Conservation (phyloP, 2,113 vertebrate species). For the Atherinomorus stipes region DNA sequence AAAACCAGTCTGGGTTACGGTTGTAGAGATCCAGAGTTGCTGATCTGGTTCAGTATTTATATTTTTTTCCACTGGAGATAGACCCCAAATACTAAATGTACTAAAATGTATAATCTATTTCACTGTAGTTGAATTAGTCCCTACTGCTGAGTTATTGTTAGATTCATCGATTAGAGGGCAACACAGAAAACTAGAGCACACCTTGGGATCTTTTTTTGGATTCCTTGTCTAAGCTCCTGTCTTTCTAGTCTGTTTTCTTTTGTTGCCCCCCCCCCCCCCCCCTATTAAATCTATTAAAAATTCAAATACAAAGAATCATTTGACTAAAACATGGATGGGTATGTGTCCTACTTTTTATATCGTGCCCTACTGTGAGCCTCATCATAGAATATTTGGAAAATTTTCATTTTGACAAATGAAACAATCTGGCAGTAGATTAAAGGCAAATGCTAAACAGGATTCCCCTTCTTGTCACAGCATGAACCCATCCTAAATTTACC, state of each 20-base stretch:
- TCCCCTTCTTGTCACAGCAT: conserved; percentile 48
- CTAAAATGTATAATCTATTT: no score
- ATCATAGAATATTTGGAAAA: conserved; percentile 46
- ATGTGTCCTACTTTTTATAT: conserved; percentile 60
- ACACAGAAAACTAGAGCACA: no score
- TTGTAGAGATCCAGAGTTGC: no score
- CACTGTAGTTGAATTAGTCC: no score
- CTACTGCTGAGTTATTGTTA: not conserved
- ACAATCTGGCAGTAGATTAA: conserved; percentile 60
- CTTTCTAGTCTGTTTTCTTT: not conserved
- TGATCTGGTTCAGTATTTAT: no score
- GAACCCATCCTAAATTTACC: conserved; percentile 51
- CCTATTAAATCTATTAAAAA: not conserved
- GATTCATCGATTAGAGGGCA: no score
- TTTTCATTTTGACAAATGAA: conserved; percentile 47
- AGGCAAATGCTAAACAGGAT: conserved; percentile 49
- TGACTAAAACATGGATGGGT: conserved; percentile 19
- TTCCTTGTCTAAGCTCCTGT: not conserved
- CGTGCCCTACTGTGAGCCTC: conserved; percentile 44
- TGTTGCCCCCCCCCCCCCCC: no score
- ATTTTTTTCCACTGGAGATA: no score
- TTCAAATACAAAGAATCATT: conserved; percentile 1
- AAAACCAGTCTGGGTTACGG: no score
- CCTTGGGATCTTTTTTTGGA: no score
- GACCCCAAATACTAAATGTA: no score